These are phyloP conservation scores for Oceanites oceanicus DNA, from an alignment of 2,113 vertebrate species.

Conservation along the genomic window DNA sequence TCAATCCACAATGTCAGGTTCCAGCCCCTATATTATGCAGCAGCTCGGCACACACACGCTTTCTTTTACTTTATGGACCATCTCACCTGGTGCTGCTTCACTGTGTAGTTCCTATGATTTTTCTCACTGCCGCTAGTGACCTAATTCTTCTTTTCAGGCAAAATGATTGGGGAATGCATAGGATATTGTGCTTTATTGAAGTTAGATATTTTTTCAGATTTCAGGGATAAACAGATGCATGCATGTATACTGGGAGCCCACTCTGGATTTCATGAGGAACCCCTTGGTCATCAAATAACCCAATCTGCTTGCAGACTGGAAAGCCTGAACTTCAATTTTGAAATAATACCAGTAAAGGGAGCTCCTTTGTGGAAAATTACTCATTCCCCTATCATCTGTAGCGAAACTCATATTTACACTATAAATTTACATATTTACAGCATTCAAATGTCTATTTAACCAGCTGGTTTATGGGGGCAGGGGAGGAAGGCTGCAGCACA, in stretches of 20 bases:
- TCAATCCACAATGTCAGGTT: background rate
- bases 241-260: background rate
- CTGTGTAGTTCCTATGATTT: background rate
- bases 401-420: background rate
- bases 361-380: background rate
- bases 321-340: background rate
- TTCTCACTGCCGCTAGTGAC: background rate
- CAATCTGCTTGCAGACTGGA: background rate
- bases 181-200: background rate
- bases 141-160: background rate
- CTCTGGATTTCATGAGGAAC: background rate
- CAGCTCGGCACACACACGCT: background rate
- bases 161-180: background rate
- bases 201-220: background rate
- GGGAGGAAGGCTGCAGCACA: background rate
- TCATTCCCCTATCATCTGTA: background rate
- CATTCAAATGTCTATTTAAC: background rate
- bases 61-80: background rate
- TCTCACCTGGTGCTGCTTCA: background rate
- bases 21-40: background rate
- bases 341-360: background rate
- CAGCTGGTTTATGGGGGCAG: rapidly evolving
- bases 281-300: background rate
- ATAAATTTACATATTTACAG: too few relatives aligned
- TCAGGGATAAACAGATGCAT: background rate